phyloP scores from a whole-genome alignment of 2,888 invertebrate genomes.

The Rhagophthalmus giganteus region DNA sequence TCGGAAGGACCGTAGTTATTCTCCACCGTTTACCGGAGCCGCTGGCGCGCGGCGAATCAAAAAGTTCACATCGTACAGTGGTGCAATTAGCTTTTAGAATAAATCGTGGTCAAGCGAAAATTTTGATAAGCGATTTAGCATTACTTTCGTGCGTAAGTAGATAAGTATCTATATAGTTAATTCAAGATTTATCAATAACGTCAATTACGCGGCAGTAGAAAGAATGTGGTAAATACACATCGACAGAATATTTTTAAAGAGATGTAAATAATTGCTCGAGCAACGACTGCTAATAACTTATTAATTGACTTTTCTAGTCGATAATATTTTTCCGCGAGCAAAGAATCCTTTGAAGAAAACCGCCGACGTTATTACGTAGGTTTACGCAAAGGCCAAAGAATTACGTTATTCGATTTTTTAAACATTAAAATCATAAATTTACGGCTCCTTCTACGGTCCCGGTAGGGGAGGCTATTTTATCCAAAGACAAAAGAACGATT shows the following conservation, averaged over 20 bases:
- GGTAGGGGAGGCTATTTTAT: constrained; percentile 11
- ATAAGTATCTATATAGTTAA: no score
- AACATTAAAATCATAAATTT: constrained; percentile 10
- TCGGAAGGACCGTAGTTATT: no score
- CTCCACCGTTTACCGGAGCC: no score
- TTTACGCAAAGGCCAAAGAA: constrained; percentile 16
- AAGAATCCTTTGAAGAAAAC: constrained; percentile 38
- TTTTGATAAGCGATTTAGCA: no score
- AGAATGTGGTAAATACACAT: constrained; percentile 10
- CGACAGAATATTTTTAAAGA: constrained; percentile 14
- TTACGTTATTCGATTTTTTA: constrained; percentile 15
- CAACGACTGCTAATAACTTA: constrained; percentile 45
- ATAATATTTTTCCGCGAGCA: constrained; percentile 48
- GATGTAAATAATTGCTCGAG: constrained; percentile 45
- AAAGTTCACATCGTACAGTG: no score
- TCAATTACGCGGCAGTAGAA: neutral
- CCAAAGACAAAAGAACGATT: constrained; percentile 17
- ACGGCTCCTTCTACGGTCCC: no score
- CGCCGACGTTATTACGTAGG: constrained; percentile 23
- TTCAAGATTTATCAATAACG: neutral
- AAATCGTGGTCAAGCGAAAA: no score
- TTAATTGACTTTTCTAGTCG: constrained; percentile 51
- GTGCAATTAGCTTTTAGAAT: no score
- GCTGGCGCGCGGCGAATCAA: no score
- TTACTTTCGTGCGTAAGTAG: neutral